Conservation (phyloP, 2,888 invertebrate genomes). For the Pheosia tremula region DNA sequence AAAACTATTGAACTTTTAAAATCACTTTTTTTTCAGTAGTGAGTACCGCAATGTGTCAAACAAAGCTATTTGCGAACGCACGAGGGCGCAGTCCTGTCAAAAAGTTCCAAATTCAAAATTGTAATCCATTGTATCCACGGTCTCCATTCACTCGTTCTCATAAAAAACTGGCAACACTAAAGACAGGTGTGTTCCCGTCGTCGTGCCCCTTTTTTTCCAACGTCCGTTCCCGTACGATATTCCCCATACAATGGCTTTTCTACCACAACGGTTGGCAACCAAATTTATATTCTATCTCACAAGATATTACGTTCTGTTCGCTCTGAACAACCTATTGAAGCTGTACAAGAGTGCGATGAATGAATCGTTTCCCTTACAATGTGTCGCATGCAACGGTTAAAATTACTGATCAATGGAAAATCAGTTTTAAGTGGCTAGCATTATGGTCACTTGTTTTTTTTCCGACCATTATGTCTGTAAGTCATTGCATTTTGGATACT, state of each 20-base stretch:
- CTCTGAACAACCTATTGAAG: conserved; percentile 35
- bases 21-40: too few species aligned
- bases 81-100: conserved; percentile 15
- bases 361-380: conserved; percentile 81
- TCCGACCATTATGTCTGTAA: conserved; percentile 60
- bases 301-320: conserved; percentile 45
- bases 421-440: conserved; percentile 43
- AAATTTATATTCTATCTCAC: conserved; percentile 28
- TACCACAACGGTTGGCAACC: conserved; percentile 16
- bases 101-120: conserved; percentile 58
- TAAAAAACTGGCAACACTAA: conserved; percentile 82
- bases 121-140: conserved; percentile 59
- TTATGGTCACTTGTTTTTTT: conserved; percentile 35
- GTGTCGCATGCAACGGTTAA: conserved; percentile 78
- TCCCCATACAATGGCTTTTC: conserved; percentile 46
- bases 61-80: conserved; percentile 24
- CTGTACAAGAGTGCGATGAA: conserved; percentile 77
- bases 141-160: conserved; percentile 78
- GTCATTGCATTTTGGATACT: conserved; percentile 63
- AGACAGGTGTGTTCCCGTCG: conserved; percentile 83
- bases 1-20: too few species aligned
- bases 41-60: conserved; percentile 16
- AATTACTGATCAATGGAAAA: conserved; percentile 50
- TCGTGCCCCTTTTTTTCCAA: conserved; percentile 80
- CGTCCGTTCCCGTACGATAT: conserved; percentile 74